A percentile compares a stretch with the other conserved stretches of the same genome.
Conservation (phyloP, 2,888 invertebrate genomes). For the Drosophila nr. perissopoda region DNA sequence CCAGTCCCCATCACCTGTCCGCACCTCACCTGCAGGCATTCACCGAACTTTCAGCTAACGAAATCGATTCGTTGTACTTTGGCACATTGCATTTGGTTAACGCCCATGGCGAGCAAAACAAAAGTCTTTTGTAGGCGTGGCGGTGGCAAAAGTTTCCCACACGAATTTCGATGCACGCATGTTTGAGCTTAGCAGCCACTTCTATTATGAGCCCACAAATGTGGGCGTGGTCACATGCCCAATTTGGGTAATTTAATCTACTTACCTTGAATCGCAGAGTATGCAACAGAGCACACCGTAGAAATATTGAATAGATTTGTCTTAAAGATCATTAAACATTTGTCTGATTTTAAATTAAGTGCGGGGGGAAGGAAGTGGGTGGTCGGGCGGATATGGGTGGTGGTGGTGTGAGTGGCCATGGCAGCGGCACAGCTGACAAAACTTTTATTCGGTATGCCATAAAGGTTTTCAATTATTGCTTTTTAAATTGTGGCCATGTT, state of each 20-base stretch:
- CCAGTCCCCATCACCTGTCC: not conserved
- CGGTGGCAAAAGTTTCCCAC: conserved; percentile 49
- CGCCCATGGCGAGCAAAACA: conserved; percentile 33
- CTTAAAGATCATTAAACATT: conserved; percentile 55
- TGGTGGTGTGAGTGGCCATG: conserved; percentile 24
- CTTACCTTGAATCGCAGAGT: conserved; percentile 50
- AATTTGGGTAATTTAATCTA: conserved; percentile 70
- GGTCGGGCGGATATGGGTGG: not conserved
- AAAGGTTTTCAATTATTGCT: conserved; percentile 73
- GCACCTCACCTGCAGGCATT: not conserved
- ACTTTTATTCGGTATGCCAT: conserved; percentile 61
- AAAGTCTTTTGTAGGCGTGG: conserved; percentile 52
- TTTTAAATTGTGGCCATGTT: conserved; percentile 69
- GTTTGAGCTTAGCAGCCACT: conserved; percentile 61
- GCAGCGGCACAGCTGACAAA: conserved; percentile 60
- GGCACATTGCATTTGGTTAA: conserved; percentile 47
- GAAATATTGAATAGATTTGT: conserved; percentile 21
- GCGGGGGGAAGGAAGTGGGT: not conserved
- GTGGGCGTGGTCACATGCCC: conserved; percentile 54
- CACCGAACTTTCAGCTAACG: conserved; percentile 33
- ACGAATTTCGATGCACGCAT: conserved; percentile 61
- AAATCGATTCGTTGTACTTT: conserved; percentile 53
- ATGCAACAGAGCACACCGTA: conserved; percentile 1
- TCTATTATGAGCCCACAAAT: conserved; percentile 36
- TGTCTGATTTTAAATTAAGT: conserved; percentile 13